Evolutionary conservation across 2,797 vertebrate species (phyloP), one percentile per base, ranked within the genome.

Genomic region (Acanthurus lineatus): DNA sequence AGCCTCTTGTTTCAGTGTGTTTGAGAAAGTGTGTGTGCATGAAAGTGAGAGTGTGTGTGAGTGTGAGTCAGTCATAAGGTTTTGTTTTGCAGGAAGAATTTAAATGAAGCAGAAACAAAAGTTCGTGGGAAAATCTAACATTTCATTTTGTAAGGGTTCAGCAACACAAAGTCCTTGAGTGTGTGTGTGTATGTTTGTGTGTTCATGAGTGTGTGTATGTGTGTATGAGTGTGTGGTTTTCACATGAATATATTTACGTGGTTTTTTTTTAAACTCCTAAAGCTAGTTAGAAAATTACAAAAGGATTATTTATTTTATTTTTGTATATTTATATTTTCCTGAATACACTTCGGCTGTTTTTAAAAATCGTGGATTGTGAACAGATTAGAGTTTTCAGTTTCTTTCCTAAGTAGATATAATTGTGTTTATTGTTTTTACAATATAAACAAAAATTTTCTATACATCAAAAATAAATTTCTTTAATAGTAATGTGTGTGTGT

Each of bases 91-190:
- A 42, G 69, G 57, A n/a, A 63, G 67, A 48, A 84, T 82, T 81
- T 64, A 66, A 81, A 77, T 82, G 14, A 89, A 82, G 69, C 44
- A 58, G 69, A 81, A 88, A 86, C 69, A 84, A 84, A 84, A 72
- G 73, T 86, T 81, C 9, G 22, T 79, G 72, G 64, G 71, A 82
- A 77, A 82, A 81, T 75, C 44, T 35, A 57, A 45, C 61, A 71
- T 75, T 69, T 81, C 15, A 56, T 71, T 73, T 76, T 72, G 15
- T 35, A 73, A 60, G 51, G 48, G n/a, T 81, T 51, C 53, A 79
- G 64, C 56, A 75, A 45, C 14, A 76, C 53, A 60, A 56, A 66
- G 76, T 76, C 25, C 12, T 67, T 15, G 5, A 35, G 51, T 53
- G 40, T 1, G 60, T 35, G 73, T 56, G 63, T 62, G 40, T 61